Evolutionary conservation across 2,888 invertebrate genomes (phyloP), one percentile per base, ranked within the genome.

Genomic region (Xanthia icteritia): DNA sequence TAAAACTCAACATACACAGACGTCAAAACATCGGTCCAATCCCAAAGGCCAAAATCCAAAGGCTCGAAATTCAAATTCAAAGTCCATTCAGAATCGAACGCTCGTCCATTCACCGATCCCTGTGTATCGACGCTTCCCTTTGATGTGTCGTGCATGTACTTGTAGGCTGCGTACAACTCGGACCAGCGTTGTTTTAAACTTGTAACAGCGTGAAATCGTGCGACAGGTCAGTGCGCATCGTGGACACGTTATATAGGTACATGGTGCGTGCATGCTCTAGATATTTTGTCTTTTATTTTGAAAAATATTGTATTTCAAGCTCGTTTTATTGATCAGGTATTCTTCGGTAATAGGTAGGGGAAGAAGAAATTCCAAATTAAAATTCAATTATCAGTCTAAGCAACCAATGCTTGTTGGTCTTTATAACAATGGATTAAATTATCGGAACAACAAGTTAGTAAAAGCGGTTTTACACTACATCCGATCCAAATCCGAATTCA

Each of bases 171-270:
- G 86, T 87, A 83, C 79, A 75, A 77, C 80, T 86, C 82, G 73
- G 75, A 70, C 84, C 86, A 82, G 73, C 85, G 92, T 91, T 92
- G 92, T 93, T 93, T 93, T 90, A 93, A 92, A 92, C 90, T 92
- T 93, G 92, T 87, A 89, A 87, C 91, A 91, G 92, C 95, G 95
- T 96, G 94, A 95, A 96, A 95, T 95, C 92, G 93, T 87, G 87
- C 79, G 89, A 93, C 95, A 94, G 95, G 95, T 95, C 95, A 96
- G 90, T 94, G 94, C 92, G 93, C 91, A 86, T 82, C 84, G 85
- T 90, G 91, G 92, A 89, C 91, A 91, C 92, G 89, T 91, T 93
- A 91, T 86, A 68, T 39, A 54, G 23, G 51, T 45, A 65, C 64
- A 67, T 27, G 65, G 68, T 85, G 85, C 86, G 83, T 73, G 58